Evolutionary conservation across 2,113 vertebrate genomes (phyloP).

Genomic region (zebrafish (Danio rerio)): GRCz12tu NC_133182.1:57072001-57072500

Average conservation of each 20-base stretch:
- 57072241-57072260: conserved; percentile 69
- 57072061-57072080: conserved; percentile 80
- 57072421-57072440: not conserved
- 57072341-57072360: not conserved
- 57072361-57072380: not conserved
- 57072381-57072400: too few relatives aligned
- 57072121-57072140: conserved; percentile 84
- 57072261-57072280: conserved; percentile 70
- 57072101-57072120: conserved; percentile 76
- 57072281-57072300: conserved; percentile 45
- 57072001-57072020: conserved; percentile 33
- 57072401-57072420: too few relatives aligned
- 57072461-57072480: too few relatives aligned
- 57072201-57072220: conserved; percentile 65
- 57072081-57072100: conserved; percentile 68
- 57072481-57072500: too few relatives aligned
- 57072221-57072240: conserved; percentile 75
- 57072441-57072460: too few relatives aligned
- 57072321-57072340: not conserved
- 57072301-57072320: conserved; percentile 26
- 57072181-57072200: conserved; percentile 54
- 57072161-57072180: conserved; percentile 48
- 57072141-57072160: conserved; percentile 67
- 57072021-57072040: not conserved
- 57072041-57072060: conserved; percentile 70